These are phyloP conservation scores for Acanthosepion esculentum DNA, from an alignment of 2,888 invertebrate genomes.

Conservation along the genomic window DNA sequence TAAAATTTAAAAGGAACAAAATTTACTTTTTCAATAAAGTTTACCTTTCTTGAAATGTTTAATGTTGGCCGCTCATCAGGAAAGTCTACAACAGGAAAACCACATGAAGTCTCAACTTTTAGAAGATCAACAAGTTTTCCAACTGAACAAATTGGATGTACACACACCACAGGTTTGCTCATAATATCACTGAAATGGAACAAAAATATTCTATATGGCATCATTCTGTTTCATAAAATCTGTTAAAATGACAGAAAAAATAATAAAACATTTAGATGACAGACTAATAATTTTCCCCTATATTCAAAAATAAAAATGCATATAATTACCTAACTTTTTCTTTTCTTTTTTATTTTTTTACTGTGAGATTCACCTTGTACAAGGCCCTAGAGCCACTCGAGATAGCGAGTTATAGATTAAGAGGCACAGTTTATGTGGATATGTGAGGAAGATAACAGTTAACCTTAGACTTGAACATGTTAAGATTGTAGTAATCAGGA, in stretches of 20 bases:
- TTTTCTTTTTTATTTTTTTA: neutral
- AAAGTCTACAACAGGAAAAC: conserved; percentile 85
- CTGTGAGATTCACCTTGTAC: too few species aligned
- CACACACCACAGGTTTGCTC: conserved; percentile 91
- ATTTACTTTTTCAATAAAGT: neutral
- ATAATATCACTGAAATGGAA: conserved; percentile 81
- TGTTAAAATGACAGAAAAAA: neutral
- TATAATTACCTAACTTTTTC: too few species aligned
- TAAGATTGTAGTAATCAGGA: too few species aligned
- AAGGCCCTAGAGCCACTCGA: too few species aligned
- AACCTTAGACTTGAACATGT: too few species aligned
- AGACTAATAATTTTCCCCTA: neutral
- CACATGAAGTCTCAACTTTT: conserved; percentile 88
- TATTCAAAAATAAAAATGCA: too few species aligned
- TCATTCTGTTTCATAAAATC: neutral
- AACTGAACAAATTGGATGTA: conserved; percentile 91
- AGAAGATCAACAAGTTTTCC: conserved; percentile 88
- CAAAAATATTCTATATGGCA: neutral
- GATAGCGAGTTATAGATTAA: too few species aligned
- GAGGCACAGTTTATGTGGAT: too few species aligned
- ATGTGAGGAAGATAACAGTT: too few species aligned
- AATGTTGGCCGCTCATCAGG: neutral
- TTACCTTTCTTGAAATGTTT: neutral
- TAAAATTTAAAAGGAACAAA: neutral
- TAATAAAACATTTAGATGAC: too few species aligned